Conservation (phyloP, 2,113 vertebrate genomes). For the Corydoras maculifer region DNA sequence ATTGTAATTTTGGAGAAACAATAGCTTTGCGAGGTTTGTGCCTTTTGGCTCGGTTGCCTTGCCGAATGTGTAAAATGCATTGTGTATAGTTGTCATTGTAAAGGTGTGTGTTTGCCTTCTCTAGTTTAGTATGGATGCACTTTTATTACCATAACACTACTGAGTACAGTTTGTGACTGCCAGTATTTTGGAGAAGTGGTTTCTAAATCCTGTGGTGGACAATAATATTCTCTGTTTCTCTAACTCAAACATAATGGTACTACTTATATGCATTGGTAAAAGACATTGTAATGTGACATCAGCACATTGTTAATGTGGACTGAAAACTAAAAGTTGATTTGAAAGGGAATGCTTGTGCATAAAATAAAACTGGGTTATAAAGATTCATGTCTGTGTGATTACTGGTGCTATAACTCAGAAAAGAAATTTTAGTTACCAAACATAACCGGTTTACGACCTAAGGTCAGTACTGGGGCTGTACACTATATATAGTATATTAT, state of each 20-base stretch:
- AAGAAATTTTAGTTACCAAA: too few species aligned
- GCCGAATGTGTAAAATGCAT: conserved; percentile 86
- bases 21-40: conserved; percentile 82
- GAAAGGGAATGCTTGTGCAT: conserved; percentile 79
- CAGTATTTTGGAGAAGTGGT: conserved; percentile 69
- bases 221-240: conserved; percentile 37
- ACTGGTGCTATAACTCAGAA: background rate
- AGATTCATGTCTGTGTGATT: conserved; percentile 9
- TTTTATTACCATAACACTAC: conserved; percentile 81
- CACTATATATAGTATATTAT: too few species aligned
- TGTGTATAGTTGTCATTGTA: conserved; percentile 69
- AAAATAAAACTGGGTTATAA: conserved; percentile 80
- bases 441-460: too few species aligned
- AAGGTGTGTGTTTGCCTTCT: conserved; percentile 63
- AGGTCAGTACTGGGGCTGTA: too few species aligned
- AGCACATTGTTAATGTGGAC: conserved; percentile 38
- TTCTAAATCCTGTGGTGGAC: conserved; percentile 64
- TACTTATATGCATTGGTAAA: conserved; percentile 44
- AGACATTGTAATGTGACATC: conserved; percentile 57
- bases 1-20: conserved; percentile 46
- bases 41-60: conserved; percentile 88
- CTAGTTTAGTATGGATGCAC: conserved; percentile 74
- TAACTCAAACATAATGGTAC: conserved; percentile 55
- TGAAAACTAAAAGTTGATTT: conserved; percentile 51
- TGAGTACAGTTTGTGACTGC: conserved; percentile 78